These are phyloP conservation scores for Drosophila kanapiae DNA, from an alignment of 1,140 invertebrate genomes.

Conservation along the genomic window DNA sequence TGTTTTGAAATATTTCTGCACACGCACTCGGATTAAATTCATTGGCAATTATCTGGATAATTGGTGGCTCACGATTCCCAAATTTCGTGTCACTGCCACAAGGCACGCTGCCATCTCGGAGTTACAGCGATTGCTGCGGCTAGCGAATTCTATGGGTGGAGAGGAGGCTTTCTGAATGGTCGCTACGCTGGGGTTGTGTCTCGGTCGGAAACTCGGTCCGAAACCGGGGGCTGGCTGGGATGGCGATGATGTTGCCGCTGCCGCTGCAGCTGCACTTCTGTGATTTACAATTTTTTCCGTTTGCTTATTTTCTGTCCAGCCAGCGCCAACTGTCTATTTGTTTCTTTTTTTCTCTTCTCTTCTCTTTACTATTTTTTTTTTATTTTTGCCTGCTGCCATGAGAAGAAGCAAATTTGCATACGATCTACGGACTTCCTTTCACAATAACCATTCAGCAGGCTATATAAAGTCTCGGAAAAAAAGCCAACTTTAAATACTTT, in stretches of 20 bases:
- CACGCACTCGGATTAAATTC: slow-evolving; percentile 18
- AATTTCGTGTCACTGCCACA: slow-evolving; percentile 21
- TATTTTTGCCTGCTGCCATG: slow-evolving; percentile 13
- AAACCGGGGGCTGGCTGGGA: slow-evolving; percentile 18
- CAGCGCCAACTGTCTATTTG: slow-evolving; percentile 35
- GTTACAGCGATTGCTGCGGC: neutral
- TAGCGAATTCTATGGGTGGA: slow-evolving; percentile 19
- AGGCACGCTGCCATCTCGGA: slow-evolving; percentile 30
- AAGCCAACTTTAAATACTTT: slow-evolving; percentile 68
- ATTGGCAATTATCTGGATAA: slow-evolving; percentile 5
- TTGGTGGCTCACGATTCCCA: slow-evolving; percentile 19
- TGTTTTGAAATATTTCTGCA: neutral
- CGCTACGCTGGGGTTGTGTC: slow-evolving; percentile 23
- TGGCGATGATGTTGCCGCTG: slow-evolving; percentile 37
- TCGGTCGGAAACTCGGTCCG: slow-evolving; percentile 21
- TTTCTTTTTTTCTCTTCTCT: slow-evolving; percentile 12
- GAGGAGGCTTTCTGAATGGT: slow-evolving; percentile 26
- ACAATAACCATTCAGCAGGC: slow-evolving; percentile 47
- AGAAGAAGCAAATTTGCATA: slow-evolving; percentile 74
- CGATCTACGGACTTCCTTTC: slow-evolving; percentile 74
- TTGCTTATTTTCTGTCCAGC: slow-evolving; percentile 47
- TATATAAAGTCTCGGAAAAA: slow-evolving; percentile 17
- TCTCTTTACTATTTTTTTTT: neutral
- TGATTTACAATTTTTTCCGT: slow-evolving; percentile 57
- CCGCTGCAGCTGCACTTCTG: slow-evolving; percentile 52